These are phyloP conservation scores for Zaprionus obscuricornis DNA, from an alignment of 2,888 invertebrate species.

Conservation along the genomic window DNA sequence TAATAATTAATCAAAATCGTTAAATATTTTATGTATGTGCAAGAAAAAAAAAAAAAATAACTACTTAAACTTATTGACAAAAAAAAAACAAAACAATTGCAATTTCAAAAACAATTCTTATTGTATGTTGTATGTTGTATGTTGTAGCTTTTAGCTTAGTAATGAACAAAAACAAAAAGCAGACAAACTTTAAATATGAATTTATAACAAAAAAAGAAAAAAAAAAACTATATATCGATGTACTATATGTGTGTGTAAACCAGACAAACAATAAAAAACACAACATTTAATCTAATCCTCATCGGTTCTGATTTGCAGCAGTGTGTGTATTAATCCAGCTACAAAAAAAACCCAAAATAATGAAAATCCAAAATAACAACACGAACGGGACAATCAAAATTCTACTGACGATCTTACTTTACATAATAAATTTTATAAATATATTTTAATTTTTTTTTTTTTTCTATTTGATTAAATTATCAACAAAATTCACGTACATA, in stretches of 20 bases:
- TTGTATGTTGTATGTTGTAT: no score
- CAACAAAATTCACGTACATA: slow-evolving; percentile 13
- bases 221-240: slow-evolving; percentile 24
- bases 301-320: slow-evolving; percentile 42
- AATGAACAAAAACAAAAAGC: slow-evolving; percentile 17
- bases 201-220: slow-evolving; percentile 46
- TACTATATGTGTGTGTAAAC: slow-evolving; percentile 22
- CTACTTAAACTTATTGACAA: background rate
- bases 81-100: slow-evolving; percentile 26
- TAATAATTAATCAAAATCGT: slow-evolving; percentile 29
- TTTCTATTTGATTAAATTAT: background rate
- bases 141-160: slow-evolving; percentile 62
- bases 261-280: background rate
- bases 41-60: slow-evolving; percentile 21
- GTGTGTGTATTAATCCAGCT: slow-evolving; percentile 40
- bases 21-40: slow-evolving; percentile 38
- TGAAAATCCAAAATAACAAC: no score
- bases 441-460: slow-evolving; percentile 10
- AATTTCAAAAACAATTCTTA: slow-evolving; percentile 61
- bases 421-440: slow-evolving; percentile 22
- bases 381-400: slow-evolving; percentile 80
- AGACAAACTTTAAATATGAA: slow-evolving; percentile 53
- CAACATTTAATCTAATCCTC: background rate
- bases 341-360: no score
- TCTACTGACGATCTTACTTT: slow-evolving; percentile 66